A percentile compares a stretch with the other conserved stretches of the same genome.
Evolutionary conservation across 2,888 invertebrate species (phyloP).

Genomic region (Rapana venosa): DNA sequence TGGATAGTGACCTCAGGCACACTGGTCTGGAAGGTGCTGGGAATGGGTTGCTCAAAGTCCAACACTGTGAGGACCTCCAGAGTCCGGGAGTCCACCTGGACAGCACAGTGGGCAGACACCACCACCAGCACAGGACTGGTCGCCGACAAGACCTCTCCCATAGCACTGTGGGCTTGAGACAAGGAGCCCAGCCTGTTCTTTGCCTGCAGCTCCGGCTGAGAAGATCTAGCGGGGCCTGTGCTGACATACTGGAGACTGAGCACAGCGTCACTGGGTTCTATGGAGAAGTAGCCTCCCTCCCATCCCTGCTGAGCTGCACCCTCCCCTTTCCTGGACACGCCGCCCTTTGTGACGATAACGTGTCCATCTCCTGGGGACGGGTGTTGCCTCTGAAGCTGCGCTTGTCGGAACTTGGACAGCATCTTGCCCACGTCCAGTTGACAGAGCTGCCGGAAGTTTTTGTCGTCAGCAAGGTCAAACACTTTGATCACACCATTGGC

Average conservation of each 20-base stretch:
- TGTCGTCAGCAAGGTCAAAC: constrained; percentile 72
- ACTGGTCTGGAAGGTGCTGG: constrained; percentile 1
- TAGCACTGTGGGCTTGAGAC: constrained; percentile 1
- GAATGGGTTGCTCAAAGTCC: constrained; percentile 58
- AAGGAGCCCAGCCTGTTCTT: not conserved
- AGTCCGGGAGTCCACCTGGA: constrained; percentile 70
- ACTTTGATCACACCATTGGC: constrained; percentile 71
- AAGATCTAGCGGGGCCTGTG: not conserved
- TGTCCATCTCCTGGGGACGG: constrained; percentile 9
- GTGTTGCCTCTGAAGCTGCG: constrained; percentile 12
- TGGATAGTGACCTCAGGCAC: constrained; percentile 30
- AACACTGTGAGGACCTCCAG: constrained; percentile 60
- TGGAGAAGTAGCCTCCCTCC: not conserved
- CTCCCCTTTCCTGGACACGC: constrained; percentile 22
- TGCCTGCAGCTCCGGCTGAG: not conserved
- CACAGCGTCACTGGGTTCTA: constrained; percentile 35
- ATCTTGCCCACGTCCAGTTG: constrained; percentile 68
- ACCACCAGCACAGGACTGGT: constrained; percentile 62
- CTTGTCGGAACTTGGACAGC: constrained; percentile 55
- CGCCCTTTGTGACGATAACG: constrained; percentile 34
- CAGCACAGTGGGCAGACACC: constrained; percentile 66
- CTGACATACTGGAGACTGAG: constrained; percentile 34
- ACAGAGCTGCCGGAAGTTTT: constrained; percentile 71
- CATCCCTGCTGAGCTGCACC: not conserved
- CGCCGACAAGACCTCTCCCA: constrained; percentile 11